Percentiles rank a stretch among this genome's conserved stretches.
These are phyloP conservation scores for Leptobrachium leishanense DNA, from an alignment of 2,113 vertebrate species.

Conservation along the genomic window DNA sequence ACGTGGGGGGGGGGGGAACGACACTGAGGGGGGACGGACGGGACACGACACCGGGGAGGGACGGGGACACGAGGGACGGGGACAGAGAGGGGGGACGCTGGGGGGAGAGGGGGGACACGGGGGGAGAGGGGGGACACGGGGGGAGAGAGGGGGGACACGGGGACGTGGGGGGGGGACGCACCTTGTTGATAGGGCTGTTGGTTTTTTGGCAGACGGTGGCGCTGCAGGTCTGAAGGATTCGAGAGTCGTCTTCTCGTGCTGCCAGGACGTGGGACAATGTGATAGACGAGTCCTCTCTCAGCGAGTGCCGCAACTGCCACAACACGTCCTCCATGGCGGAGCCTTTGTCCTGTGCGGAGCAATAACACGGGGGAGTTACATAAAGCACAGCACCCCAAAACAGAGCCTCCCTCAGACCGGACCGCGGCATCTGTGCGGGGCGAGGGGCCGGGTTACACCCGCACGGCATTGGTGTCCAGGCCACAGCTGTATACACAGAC, in stretches of 20 bases:
- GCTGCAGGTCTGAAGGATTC: constrained; percentile 59
- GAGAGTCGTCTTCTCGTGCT: constrained; percentile 75
- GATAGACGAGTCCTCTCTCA: constrained; percentile 53
- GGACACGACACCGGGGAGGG: not conserved
- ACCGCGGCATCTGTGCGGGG: too few species aligned
- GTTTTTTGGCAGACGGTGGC: constrained; percentile 63
- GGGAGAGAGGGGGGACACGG: not conserved
- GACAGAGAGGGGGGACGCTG: too few species aligned
- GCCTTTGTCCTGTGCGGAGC: constrained; percentile 48
- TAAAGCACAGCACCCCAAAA: too few species aligned
- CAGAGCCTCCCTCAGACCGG: too few species aligned
- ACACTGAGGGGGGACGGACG: not conserved
- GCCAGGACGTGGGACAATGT: constrained; percentile 74
- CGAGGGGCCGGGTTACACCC: too few species aligned
- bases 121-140: too few species aligned
- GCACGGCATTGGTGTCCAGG: too few species aligned
- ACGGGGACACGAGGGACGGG: too few species aligned
- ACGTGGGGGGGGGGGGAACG: not conserved
- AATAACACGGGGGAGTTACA: too few species aligned
- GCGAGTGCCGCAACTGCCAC: constrained; percentile 49
- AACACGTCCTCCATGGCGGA: constrained; percentile 54
- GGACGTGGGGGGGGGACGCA: not conserved
- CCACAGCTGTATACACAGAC: too few species aligned
- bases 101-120: too few species aligned
- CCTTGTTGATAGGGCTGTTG: constrained; percentile 77